Percentiles rank a stretch among this genome's conserved stretches.
These are phyloP conservation scores for Myxocyprinus asiaticus DNA, from an alignment of 2,113 vertebrate genomes.

Conservation along the genomic window DNA sequence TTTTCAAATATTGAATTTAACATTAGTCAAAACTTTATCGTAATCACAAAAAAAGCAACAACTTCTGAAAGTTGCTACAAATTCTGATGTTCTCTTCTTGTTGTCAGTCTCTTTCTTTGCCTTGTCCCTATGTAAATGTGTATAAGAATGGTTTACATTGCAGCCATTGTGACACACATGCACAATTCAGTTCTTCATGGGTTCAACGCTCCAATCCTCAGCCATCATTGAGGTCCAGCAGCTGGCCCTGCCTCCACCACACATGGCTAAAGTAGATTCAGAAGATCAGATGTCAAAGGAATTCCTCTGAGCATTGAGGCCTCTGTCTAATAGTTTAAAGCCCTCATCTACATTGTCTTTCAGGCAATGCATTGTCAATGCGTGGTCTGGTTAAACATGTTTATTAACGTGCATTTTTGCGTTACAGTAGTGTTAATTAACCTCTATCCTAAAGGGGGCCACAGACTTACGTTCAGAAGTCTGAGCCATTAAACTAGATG, in stretches of 20 bases:
- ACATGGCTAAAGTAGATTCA: slow-evolving; percentile 34
- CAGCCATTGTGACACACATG: neutral
- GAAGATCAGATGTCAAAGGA: slow-evolving; percentile 70
- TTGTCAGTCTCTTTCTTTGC: neutral
- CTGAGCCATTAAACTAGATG: no score
- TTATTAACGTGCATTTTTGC: no score
- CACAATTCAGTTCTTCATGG: slow-evolving; percentile 5
- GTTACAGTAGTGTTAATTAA: no score
- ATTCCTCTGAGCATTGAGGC: slow-evolving; percentile 58
- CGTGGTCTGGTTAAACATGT: no score
- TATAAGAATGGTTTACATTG: neutral
- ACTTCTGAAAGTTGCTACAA: no score
- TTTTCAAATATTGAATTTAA: neutral
- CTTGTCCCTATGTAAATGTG: neutral
- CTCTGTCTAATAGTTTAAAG: slow-evolving; percentile 25
- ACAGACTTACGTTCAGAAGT: no score
- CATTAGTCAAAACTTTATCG: neutral
- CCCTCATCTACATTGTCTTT: slow-evolving; percentile 24
- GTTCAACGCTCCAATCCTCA: neutral
- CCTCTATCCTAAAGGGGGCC: no score
- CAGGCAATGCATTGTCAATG: neutral
- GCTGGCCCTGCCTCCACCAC: slow-evolving; percentile 34
- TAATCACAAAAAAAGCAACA: neutral
- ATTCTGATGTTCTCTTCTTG: neutral
- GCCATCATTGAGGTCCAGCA: slow-evolving; percentile 35